Conservation (phyloP, 53 echinoderm and acorn worm genomes). For the Luidia sarsii region DNA sequence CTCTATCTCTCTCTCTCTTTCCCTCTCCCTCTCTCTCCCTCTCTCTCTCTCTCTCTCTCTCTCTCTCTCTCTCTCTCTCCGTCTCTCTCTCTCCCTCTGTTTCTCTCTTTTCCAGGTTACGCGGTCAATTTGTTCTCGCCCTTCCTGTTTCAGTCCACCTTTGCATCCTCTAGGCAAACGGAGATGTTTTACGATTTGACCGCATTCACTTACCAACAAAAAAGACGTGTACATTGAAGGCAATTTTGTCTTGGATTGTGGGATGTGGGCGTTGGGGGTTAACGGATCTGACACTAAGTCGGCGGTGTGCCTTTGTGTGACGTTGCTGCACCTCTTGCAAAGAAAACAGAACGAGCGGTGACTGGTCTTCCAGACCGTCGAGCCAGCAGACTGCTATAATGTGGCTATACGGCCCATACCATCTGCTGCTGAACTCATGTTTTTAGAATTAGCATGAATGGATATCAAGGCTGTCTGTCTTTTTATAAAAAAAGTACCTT, state of each 20-base stretch:
- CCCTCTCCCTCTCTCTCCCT: slow-evolving; percentile 1
- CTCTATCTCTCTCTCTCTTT: background rate
- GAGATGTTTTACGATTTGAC: slow-evolving; percentile 13
- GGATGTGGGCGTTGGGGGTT: slow-evolving; percentile 28
- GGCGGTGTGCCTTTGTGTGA: slow-evolving; percentile 21
- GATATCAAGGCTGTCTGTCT: too few species aligned
- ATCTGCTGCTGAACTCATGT: too few species aligned
- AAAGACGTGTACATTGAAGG: slow-evolving; percentile 28
- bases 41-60: background rate
- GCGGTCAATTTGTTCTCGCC: slow-evolving; percentile 5
- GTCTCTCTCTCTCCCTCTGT: background rate
- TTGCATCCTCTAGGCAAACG: background rate
- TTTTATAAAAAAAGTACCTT: too few species aligned
- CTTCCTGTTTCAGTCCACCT: background rate
- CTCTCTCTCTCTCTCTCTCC: slow-evolving; percentile 3
- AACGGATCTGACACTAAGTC: slow-evolving; percentile 11
- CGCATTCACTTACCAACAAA: slow-evolving; percentile 17
- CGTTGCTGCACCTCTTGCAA: background rate
- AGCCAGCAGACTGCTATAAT: too few species aligned
- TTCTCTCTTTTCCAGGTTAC: slow-evolving; percentile 43
- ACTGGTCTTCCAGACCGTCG: too few species aligned
- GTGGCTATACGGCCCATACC: too few species aligned
- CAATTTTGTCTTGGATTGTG: slow-evolving; percentile 51
- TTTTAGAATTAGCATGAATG: too few species aligned
- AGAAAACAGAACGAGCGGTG: background rate